phyloP scores from a whole-genome alignment of 1,140 invertebrate species.

The Eueides isabella region DNA sequence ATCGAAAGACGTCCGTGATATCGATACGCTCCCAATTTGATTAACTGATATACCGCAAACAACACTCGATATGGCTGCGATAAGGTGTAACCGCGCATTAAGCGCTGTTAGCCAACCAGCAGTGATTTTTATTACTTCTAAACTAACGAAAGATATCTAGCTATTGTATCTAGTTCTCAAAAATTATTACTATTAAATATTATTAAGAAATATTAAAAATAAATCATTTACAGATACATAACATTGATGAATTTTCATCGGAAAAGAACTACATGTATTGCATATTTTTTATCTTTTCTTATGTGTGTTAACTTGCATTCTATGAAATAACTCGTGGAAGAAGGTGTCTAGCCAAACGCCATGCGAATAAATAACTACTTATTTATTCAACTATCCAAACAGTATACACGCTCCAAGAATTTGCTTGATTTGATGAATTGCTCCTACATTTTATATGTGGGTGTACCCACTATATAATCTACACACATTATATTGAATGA shows the following conservation, averaged over 20 bases:
- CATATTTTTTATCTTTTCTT: slow-evolving; percentile 22
- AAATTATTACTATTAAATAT: slow-evolving; percentile 6
- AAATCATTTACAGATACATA: too few species aligned
- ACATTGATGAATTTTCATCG: slow-evolving; percentile 27
- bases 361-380: slow-evolving; percentile 48
- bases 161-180: slow-evolving; percentile 43
- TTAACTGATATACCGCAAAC: slow-evolving; percentile 73
- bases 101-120: slow-evolving; percentile 72
- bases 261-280: slow-evolving; percentile 33
- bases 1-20: slow-evolving; percentile 70
- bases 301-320: slow-evolving; percentile 32
- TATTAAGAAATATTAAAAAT: slow-evolving; percentile 1
- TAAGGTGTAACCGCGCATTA: slow-evolving; percentile 73
- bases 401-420: slow-evolving; percentile 41
- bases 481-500: background rate
- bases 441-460: slow-evolving; percentile 20
- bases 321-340: slow-evolving; percentile 38
- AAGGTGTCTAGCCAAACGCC: slow-evolving; percentile 41
- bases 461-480: background rate
- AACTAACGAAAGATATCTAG: slow-evolving; percentile 58
- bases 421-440: slow-evolving; percentile 45
- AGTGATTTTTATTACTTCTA: slow-evolving; percentile 78
- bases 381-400: slow-evolving; percentile 41
- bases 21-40: slow-evolving; percentile 79
- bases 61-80: slow-evolving; percentile 70